Percentiles rank a stretch among this genome's conserved stretches.
Evolutionary conservation across 2,113 vertebrate species (phyloP).

Genomic region (Eretmochelys imbricata): DNA sequence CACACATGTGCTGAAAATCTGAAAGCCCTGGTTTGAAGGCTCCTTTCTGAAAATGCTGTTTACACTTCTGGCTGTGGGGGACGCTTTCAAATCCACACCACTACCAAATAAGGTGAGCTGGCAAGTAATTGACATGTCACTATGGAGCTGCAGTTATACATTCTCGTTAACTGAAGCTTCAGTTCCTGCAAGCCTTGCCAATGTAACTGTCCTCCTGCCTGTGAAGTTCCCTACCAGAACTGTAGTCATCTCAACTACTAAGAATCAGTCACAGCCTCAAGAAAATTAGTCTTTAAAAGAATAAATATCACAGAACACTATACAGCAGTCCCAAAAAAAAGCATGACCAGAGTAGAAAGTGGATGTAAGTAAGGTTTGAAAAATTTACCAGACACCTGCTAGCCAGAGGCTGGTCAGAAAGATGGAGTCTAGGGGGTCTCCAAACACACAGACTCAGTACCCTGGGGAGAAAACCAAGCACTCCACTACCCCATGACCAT

Average conservation of each 20-base stretch:
- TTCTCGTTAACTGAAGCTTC: not conserved
- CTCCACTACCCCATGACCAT: not conserved
- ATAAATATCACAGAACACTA: not conserved
- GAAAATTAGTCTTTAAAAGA: not conserved
- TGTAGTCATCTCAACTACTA: not conserved
- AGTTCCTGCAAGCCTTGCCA: not conserved
- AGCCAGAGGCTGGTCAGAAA: not conserved
- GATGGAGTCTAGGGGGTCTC: not conserved
- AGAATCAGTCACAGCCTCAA: not conserved
- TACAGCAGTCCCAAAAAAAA: not conserved
- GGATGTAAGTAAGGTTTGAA: not conserved
- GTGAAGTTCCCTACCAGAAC: not conserved
- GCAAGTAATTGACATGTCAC: not conserved
- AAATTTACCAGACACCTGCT: not conserved
- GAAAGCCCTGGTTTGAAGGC: not conserved
- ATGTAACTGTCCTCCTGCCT: not conserved
- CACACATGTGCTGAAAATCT: not conserved
- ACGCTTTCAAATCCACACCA: not conserved
- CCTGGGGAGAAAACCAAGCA: fast-evolving
- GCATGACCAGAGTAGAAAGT: fast-evolving
- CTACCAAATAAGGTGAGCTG: not conserved
- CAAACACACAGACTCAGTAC: not conserved
- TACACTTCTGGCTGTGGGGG: not conserved
- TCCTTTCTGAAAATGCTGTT: not conserved
- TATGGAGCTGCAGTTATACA: not conserved